Conservation (phyloP, 2,888 invertebrate species). For the Cheilosia vulpina region DNA sequence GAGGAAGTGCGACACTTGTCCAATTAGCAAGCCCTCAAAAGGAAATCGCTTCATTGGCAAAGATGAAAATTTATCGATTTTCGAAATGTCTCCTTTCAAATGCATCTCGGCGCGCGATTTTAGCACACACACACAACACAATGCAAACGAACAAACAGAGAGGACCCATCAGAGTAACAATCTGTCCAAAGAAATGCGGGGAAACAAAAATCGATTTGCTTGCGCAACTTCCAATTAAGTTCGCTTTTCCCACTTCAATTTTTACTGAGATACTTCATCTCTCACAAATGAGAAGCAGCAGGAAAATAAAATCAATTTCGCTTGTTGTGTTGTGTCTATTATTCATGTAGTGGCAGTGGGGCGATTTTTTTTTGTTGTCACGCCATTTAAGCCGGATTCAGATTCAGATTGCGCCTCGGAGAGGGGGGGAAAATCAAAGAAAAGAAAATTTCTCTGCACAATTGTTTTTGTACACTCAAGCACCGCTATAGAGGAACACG, state of each 20-base stretch:
- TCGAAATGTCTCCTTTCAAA: slow-evolving; percentile 68
- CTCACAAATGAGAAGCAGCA: slow-evolving; percentile 2
- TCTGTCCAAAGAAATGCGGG: slow-evolving; percentile 27
- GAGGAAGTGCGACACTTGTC: slow-evolving; percentile 13
- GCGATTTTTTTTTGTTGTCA: slow-evolving; percentile 47
- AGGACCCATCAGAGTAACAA: slow-evolving; percentile 36
- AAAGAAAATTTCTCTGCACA: slow-evolving; percentile 59
- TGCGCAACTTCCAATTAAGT: slow-evolving; percentile 74
- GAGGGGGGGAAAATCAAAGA: slow-evolving; percentile 46
- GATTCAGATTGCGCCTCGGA: slow-evolving; percentile 13
- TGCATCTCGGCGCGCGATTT: slow-evolving; percentile 57
- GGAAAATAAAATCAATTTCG: slow-evolving; percentile 1
- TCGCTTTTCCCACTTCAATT: slow-evolving; percentile 66
- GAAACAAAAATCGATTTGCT: slow-evolving; percentile 69
- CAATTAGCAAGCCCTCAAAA: slow-evolving; percentile 61
- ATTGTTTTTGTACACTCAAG: slow-evolving; percentile 34
- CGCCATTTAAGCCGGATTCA: slow-evolving; percentile 57
- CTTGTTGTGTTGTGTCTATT: slow-evolving; percentile 37
- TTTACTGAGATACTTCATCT: slow-evolving; percentile 57
- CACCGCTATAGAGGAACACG: slow-evolving; percentile 16
- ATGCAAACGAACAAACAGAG: slow-evolving; percentile 39
- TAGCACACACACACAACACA: slow-evolving; percentile 55
- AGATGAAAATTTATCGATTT: slow-evolving; percentile 64
- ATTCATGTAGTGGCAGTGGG: slow-evolving; percentile 31
- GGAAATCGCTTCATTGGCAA: background rate